Evolutionary conservation across 2,888 invertebrate genomes (phyloP), one percentile per base, ranked within the genome.

Genomic region (Athalia circularis): DNA sequence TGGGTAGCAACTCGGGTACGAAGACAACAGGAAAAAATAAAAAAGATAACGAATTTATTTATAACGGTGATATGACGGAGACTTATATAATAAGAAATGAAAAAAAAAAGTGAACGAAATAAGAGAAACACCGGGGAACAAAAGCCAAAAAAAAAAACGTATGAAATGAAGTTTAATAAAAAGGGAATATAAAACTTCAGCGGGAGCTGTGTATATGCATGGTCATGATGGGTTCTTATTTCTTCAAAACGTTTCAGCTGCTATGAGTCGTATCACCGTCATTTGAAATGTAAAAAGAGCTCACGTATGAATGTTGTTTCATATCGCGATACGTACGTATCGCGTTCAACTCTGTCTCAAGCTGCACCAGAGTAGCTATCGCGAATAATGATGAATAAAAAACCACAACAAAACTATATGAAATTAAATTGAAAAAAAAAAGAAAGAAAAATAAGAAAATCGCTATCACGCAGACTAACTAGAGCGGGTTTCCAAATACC

Each of bases 281-380:
- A 52, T 4, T 15, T 52, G 43, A 68, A 68, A 68, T 68, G 50
- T 52, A 68, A 52, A 68, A 50, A 68, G 67, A 68, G 8, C 13
- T 8, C 50, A 8, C 43, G 52, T 11, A 50, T 68, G 80, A 88
- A 7, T 78, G 68, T 70, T 79, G 29, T 68, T 45, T 43, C 57
- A 61, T 78, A 52, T n/a, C 48, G 54, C 45, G 9, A 7, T 65
- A 9, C 29, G 1, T 29, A 29, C 29, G 29, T 29, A 29, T 29
- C 29, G 29, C 29, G 29, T 29, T 29, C 29, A 29, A 29, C 29
- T 29, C 29, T 29, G 29, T 29, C 29, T 29, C 29, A 29, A 29
- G 29, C 29, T 29, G 29, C 29, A 29, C 29, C 29, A 29, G 29
- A 29, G 29, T 29, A 29, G 29, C 29, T 29, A 13, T 61, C 0